These are phyloP conservation scores for Adelphocoris suturalis DNA, from an alignment of 2,888 invertebrate species.

Conservation along the genomic window DNA sequence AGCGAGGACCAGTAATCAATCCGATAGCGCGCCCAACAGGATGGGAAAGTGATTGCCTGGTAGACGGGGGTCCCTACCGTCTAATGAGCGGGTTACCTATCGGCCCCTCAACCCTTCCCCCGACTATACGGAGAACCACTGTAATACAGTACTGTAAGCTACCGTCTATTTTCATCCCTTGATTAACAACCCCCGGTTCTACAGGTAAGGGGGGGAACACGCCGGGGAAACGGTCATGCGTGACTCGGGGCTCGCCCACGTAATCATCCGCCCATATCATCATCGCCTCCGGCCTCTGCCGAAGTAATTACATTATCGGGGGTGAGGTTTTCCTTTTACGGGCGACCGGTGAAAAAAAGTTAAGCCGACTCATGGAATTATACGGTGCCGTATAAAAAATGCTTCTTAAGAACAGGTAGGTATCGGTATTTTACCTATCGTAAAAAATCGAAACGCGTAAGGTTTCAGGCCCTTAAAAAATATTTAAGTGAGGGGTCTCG, in stretches of 20 bases:
- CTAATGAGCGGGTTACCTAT: conserved; percentile 46
- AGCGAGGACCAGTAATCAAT: conserved; percentile 6
- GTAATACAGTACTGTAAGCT: conserved; percentile 44
- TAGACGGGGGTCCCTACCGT: conserved; percentile 45
- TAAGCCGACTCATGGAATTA: conserved; percentile 48
- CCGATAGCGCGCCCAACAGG: conserved; percentile 20
- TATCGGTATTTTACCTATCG: too few species aligned
- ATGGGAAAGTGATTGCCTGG: conserved; percentile 52
- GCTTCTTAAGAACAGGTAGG: background rate
- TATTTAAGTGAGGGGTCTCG: background rate
- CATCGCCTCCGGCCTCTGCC: conserved; percentile 44
- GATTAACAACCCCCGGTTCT: conserved; percentile 33
- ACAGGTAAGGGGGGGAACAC: background rate
- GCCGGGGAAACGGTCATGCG: conserved; percentile 50
- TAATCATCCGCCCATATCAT: conserved; percentile 52
- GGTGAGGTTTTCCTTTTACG: conserved; percentile 30
- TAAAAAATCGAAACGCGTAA: conserved; percentile 35
- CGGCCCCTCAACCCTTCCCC: conserved; percentile 9
- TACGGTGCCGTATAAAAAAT: background rate
- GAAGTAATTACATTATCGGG: conserved; percentile 54
- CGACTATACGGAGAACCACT: conserved; percentile 2
- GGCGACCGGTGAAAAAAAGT: conserved; percentile 25
- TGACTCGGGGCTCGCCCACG: conserved; percentile 40
- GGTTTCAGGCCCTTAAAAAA: conserved; percentile 21
- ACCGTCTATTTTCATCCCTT: conserved; percentile 45